Evolutionary conservation across 2,113 vertebrate genomes (phyloP).

Genomic region (Pelecanus crispus): DNA sequence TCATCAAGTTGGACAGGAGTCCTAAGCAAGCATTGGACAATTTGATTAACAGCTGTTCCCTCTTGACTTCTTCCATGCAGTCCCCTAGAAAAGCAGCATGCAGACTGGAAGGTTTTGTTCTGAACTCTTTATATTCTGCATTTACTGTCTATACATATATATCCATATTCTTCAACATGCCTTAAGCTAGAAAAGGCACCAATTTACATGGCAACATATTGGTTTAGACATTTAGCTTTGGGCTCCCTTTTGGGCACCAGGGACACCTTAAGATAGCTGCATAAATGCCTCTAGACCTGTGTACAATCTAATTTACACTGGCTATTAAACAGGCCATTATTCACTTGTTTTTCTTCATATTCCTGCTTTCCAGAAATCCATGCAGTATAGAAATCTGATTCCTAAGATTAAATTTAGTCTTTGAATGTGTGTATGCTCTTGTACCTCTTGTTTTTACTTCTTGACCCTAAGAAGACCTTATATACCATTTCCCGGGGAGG

Average conservation of each 20-base stretch:
- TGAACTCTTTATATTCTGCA: neutral
- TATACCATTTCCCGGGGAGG: neutral
- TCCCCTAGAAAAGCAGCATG: neutral
- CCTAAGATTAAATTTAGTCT: neutral
- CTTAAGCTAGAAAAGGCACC: neutral
- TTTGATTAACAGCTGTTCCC: neutral
- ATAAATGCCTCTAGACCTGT: neutral
- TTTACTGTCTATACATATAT: neutral
- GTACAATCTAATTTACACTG: neutral
- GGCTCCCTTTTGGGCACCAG: neutral
- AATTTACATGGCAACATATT: neutral
- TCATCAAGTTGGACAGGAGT: neutral
- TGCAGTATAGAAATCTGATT: neutral
- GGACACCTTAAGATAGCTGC: neutral
- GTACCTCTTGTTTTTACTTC: neutral
- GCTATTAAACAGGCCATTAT: neutral
- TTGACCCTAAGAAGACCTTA: neutral
- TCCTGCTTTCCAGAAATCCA: neutral
- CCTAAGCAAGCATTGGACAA: neutral
- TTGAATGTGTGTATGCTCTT: neutral
- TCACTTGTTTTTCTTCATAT: neutral
- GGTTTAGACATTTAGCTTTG: neutral
- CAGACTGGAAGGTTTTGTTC: neutral
- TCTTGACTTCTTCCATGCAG: neutral
- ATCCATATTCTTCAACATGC: accelerated